A percentile compares a stretch with the other conserved stretches of the same genome.
Evolutionary conservation across 2,797 vertebrate species (phyloP).

Genomic region (Glossophaga mutica): DNA sequence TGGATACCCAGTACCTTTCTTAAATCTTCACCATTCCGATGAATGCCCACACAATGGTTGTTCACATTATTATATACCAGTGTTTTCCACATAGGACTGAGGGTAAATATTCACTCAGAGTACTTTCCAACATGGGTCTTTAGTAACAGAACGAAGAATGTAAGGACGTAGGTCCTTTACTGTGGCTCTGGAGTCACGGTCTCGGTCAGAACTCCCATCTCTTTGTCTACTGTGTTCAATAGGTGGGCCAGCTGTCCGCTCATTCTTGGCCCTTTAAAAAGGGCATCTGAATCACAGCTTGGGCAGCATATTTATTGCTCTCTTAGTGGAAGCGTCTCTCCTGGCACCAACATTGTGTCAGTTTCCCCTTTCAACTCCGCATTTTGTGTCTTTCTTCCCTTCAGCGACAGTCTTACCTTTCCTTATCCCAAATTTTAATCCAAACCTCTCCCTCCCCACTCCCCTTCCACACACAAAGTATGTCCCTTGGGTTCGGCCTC

Average conservation of each 20-base stretch:
- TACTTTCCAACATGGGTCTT: not conserved
- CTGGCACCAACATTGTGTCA: not conserved
- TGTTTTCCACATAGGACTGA: slow-evolving; percentile 15
- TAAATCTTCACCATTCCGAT: not conserved
- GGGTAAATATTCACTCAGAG: not conserved
- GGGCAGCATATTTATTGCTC: not conserved
- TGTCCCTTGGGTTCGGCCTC: not conserved
- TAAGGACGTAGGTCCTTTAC: not conserved
- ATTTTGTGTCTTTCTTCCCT: not conserved
- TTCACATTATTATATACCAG: not conserved
- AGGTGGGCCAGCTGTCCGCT: not conserved
- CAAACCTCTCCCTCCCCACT: not conserved
- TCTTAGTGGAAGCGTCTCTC: slow-evolving; percentile 7
- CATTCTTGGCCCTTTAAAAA: not conserved
- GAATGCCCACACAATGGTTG: not conserved
- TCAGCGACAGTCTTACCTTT: not conserved
- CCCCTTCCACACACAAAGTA: not conserved
- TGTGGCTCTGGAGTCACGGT: not conserved
- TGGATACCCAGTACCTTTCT: not conserved
- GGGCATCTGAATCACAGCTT: not conserved
- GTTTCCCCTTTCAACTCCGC: not conserved
- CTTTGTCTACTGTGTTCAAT: not conserved
- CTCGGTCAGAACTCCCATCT: not conserved
- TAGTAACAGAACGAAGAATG: not conserved
- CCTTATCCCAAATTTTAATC: not conserved